A percentile compares a stretch with the other conserved stretches of the same genome.
phyloP scores from a whole-genome alignment of 2,797 vertebrate genomes.

The Macroramphosus scolopax region DNA sequence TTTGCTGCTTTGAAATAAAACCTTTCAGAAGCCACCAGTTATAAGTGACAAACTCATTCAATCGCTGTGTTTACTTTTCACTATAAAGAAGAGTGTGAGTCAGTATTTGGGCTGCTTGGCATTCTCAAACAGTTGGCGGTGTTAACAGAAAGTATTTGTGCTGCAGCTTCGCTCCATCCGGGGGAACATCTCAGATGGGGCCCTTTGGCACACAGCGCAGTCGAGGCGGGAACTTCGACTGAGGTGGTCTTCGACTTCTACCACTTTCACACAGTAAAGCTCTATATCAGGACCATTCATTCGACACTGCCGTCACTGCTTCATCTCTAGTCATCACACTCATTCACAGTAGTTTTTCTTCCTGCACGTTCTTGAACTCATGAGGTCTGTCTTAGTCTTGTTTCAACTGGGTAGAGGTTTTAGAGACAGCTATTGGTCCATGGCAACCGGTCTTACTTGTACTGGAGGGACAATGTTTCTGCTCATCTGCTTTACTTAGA shows the following conservation, averaged over 20 bases:
- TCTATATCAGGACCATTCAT: constrained; percentile 7
- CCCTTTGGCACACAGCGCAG: constrained; percentile 61
- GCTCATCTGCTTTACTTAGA: constrained; percentile 50
- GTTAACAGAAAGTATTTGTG: constrained; percentile 28
- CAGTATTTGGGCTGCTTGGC: constrained; percentile 17
- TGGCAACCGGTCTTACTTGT: constrained; percentile 45
- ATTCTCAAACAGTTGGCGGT: constrained; percentile 29
- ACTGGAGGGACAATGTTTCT: constrained; percentile 42
- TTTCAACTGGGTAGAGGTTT: constrained; percentile 56
- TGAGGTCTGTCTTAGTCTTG: not conserved
- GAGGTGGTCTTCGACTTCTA: constrained; percentile 10
- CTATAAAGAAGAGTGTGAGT: constrained; percentile 5
- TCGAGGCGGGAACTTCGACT: constrained; percentile 23
- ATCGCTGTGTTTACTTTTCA: constrained; percentile 11
- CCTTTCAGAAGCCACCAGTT: constrained; percentile 11
- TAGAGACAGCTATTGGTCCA: constrained; percentile 49
- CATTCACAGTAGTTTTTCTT: too few species aligned
- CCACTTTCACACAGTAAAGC: constrained; percentile 13
- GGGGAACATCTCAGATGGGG: constrained; percentile 23
- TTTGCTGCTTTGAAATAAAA: too few species aligned
- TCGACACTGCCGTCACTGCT: constrained; percentile 26
- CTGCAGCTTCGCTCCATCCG: constrained; percentile 18
- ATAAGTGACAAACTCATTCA: constrained; percentile 15
- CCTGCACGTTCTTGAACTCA: too few species aligned
- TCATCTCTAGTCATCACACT: constrained; percentile 8